Percentiles rank a stretch among this genome's conserved stretches.
These are phyloP conservation scores for Oxyura jamaicensis DNA, from an alignment of 2,113 vertebrate species.

Conservation along the genomic window DNA sequence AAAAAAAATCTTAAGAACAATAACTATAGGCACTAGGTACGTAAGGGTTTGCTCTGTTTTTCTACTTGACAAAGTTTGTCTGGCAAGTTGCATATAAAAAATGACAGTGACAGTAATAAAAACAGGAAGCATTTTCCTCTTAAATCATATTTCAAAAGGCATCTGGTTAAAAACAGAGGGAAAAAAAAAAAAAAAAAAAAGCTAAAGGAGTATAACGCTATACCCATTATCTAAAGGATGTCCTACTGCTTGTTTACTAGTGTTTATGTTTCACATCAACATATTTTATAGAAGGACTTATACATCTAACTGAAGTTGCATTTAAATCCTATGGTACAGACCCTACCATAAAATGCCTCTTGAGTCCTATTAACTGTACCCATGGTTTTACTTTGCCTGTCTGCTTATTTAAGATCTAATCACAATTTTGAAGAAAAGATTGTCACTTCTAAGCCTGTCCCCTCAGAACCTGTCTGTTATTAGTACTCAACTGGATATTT, in stretches of 20 bases:
- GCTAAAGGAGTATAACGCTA: background rate
- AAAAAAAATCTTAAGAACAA: background rate
- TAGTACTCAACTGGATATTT: constrained; percentile 73
- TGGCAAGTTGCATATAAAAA: background rate
- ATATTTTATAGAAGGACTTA: constrained; percentile 77
- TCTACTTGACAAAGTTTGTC: constrained; percentile 19
- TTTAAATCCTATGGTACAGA: constrained; percentile 79
- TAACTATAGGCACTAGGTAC: background rate
- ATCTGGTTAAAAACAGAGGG: background rate
- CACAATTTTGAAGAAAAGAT: constrained; percentile 67
- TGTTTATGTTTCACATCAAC: constrained; percentile 62
- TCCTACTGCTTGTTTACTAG: constrained; percentile 59
- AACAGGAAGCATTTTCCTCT: background rate
- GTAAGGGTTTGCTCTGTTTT: background rate
- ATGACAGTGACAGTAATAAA: background rate
- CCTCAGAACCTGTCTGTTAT: constrained; percentile 73
- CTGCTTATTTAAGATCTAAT: constrained; percentile 79
- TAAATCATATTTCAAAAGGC: constrained; percentile 22
- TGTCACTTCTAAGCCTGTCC: constrained; percentile 71
- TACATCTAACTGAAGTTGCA: constrained; percentile 74
- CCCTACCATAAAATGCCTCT: constrained; percentile 84
- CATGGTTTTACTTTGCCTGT: constrained; percentile 86
- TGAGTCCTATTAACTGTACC: constrained; percentile 84
- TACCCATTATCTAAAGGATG: constrained; percentile 10
- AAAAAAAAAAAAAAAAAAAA: background rate